A percentile compares a stretch with the other conserved stretches of the same genome.
Conservation (phyloP, 2,797 vertebrate species). For the Sandelia bainsii region DNA sequence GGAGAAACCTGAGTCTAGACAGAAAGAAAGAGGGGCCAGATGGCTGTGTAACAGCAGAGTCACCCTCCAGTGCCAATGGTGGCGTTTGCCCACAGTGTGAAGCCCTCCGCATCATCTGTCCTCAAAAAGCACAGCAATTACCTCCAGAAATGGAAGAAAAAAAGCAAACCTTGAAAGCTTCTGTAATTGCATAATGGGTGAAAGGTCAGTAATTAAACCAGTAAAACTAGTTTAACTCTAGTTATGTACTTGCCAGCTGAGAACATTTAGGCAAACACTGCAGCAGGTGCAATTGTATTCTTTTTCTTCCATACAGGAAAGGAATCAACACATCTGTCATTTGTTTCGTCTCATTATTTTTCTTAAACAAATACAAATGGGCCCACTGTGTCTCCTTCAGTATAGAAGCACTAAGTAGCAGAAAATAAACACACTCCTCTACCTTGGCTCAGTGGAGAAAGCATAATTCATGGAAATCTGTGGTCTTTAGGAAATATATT, state of each 20-base stretch:
- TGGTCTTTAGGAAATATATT: too few relatives aligned
- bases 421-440: neutral
- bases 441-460: neutral
- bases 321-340: neutral
- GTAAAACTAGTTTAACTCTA: conserved; percentile 11
- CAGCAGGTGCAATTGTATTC: conserved; percentile 13
- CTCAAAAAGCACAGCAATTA: conserved; percentile 52
- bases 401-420: conserved; percentile 3
- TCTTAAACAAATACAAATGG: conserved; percentile 10
- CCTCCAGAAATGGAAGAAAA: conserved; percentile 15
- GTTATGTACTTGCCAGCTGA: neutral
- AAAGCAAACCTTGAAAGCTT: conserved; percentile 33
- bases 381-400: neutral
- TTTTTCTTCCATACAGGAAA: too few relatives aligned
- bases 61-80: conserved; percentile 53
- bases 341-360: conserved; percentile 9
- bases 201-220: conserved; percentile 28
- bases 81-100: conserved; percentile 46
- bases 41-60: conserved; percentile 64
- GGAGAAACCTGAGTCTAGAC: conserved; percentile 45
- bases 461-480: neutral
- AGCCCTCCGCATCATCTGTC: conserved; percentile 47
- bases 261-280: conserved; percentile 12
- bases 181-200: conserved; percentile 11
- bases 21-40: conserved; percentile 60